phyloP scores from a whole-genome alignment of 2,888 invertebrate genomes.

The Aspidapion aeneum region DNA sequence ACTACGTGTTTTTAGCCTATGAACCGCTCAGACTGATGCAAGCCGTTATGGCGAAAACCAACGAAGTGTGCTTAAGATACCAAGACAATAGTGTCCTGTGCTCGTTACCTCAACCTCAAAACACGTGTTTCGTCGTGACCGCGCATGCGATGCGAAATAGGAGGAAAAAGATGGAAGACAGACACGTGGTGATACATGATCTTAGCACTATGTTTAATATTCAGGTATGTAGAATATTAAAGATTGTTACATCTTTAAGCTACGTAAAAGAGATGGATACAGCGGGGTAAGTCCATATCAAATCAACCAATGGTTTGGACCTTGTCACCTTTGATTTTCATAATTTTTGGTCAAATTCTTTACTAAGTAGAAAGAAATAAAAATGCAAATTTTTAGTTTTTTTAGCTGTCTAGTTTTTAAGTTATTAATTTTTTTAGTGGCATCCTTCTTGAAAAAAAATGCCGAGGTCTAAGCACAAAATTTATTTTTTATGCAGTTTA shows the following conservation, averaged over 20 bases:
- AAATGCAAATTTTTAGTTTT: neutral
- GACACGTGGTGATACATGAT: conserved; percentile 80
- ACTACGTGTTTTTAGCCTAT: conserved; percentile 69
- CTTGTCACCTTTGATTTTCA: neutral
- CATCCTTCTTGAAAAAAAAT: too few species aligned
- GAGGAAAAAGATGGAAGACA: conserved; percentile 89
- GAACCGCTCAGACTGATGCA: conserved; percentile 73
- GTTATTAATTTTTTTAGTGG: too few species aligned
- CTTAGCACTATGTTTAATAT: conserved; percentile 73
- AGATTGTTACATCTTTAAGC: too few species aligned
- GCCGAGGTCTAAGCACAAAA: too few species aligned
- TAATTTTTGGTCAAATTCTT: neutral
- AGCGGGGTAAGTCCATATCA: too few species aligned
- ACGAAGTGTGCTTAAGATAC: conserved; percentile 67
- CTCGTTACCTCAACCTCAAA: conserved; percentile 59
- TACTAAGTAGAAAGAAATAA: neutral
- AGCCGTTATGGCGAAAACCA: conserved; percentile 66
- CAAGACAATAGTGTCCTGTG: conserved; percentile 65
- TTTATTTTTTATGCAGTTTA: too few species aligned
- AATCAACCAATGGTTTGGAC: neutral
- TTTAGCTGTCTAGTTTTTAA: neutral
- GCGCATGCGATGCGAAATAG: conserved; percentile 76
- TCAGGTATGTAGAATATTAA: conserved; percentile 57
- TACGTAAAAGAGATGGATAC: too few species aligned
- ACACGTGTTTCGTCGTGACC: conserved; percentile 53